Evolutionary conservation across 2,888 invertebrate species (phyloP), one percentile per base, ranked within the genome.

Genomic region (Orgyia antiqua): DNA sequence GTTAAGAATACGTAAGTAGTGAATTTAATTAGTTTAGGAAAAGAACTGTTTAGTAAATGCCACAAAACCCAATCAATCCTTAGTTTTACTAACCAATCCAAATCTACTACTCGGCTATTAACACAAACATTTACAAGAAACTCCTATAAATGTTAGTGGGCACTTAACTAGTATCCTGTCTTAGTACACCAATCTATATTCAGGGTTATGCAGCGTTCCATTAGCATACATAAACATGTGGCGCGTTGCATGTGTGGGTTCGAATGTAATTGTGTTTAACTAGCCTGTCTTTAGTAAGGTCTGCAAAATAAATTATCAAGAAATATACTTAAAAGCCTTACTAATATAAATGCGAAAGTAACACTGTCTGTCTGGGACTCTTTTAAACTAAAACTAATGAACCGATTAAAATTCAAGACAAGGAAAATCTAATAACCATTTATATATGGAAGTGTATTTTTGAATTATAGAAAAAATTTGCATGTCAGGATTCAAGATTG

Each of bases 141-240:
- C 29, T 24, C 35, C 42, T 41, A 45, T 51, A 40, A 51, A 51
- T 43, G 51, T 51, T 51, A 43, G 51, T 51, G 39, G 51, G 30
- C 34, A 48, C 36, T 51, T 41, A 48, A 51, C 42, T 36, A 41
- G 37, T 32, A 10, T 41, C 45, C 40, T 48, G 51, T 51, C 50
- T 51, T 40, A 36, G 39, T 35, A 39, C 37, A 39, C 40, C 51
- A 43, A 51, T 51, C 45, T 51, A 51, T 51, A 51, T 51, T 48
- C 51, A 51, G 51, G 51, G 48, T 40, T 45, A 48, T 51, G 40
- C 37, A 45, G 32, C 38, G 29, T 41, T 51, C 42, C 46, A 53
- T 55, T 55, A 49, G 39, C 49, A 55, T 52, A 52, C 30, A 39
- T 42, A 48, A 41, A 36, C 35, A 44, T 32, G 27, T 29, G 23